Evolutionary conservation across 2,113 vertebrate species (phyloP).

Genomic region (Colistium nudipinnis): DNA sequence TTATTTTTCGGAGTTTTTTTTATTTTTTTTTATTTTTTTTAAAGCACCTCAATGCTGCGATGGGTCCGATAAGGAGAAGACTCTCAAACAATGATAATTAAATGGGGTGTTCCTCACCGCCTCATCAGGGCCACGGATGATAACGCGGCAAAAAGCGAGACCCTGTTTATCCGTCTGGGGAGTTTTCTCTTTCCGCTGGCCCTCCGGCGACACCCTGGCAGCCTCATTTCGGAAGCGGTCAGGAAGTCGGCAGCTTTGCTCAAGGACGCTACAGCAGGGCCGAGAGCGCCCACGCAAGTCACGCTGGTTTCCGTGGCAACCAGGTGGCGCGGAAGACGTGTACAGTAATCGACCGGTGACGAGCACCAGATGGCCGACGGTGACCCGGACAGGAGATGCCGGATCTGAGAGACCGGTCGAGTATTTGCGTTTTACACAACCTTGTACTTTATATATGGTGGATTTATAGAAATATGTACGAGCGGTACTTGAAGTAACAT

Average conservation of each 20-base stretch:
- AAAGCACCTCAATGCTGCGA: slow-evolving; percentile 14
- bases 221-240: slow-evolving; percentile 31
- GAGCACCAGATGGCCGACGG: slow-evolving; percentile 40
- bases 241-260: slow-evolving; percentile 28
- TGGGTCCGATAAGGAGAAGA: slow-evolving; percentile 57
- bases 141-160: slow-evolving; percentile 62
- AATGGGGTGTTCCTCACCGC: slow-evolving; percentile 67
- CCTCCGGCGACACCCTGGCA: slow-evolving; percentile 43
- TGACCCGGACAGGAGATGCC: slow-evolving; percentile 22
- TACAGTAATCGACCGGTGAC: slow-evolving; percentile 33
- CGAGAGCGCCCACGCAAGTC: slow-evolving; percentile 13
- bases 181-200: slow-evolving; percentile 36
- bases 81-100: slow-evolving; percentile 67
- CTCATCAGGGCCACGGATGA: slow-evolving; percentile 56
- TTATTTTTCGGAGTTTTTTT: slow-evolving; percentile 33
- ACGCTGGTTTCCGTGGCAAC: slow-evolving; percentile 33
- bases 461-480: no score
- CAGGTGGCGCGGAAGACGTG: slow-evolving; percentile 32
- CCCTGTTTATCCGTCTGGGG: slow-evolving; percentile 53
- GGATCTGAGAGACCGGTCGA: slow-evolving; percentile 6
- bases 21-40: slow-evolving; percentile 11
- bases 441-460: no score
- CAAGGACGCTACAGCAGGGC: slow-evolving; percentile 35
- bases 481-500: no score
- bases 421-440: no score